phyloP scores from a whole-genome alignment of 2,113 vertebrate genomes.

The Chloropsis cyanopogon region DNA sequence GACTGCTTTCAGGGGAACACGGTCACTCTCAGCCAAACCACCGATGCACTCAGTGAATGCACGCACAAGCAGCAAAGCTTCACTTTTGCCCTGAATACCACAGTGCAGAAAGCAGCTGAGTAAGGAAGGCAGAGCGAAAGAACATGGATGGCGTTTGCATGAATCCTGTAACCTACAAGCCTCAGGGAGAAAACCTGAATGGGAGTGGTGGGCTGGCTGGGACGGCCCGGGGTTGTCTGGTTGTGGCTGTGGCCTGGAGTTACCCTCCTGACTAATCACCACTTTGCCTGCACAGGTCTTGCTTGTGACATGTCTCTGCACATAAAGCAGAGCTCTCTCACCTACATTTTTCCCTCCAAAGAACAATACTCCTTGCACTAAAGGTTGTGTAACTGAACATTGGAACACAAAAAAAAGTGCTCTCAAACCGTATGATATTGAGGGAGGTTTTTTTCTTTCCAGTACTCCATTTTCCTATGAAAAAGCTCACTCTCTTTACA shows the following conservation, averaged over 20 bases:
- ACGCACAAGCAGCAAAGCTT: neutral
- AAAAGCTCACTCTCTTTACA: neutral
- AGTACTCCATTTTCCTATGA: neutral
- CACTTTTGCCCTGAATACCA: neutral
- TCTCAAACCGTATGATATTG: neutral
- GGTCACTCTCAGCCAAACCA: neutral
- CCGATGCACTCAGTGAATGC: neutral
- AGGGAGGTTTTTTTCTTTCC: neutral
- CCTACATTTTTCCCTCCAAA: neutral
- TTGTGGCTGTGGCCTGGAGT: neutral
- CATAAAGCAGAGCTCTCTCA: neutral
- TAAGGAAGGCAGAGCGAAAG: neutral
- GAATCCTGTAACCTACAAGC: neutral
- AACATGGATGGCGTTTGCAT: neutral
- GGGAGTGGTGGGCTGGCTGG: neutral
- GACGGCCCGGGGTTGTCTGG: neutral
- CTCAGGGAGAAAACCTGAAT: neutral
- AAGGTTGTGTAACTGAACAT: neutral
- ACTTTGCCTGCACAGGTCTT: neutral
- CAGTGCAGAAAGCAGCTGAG: neutral
- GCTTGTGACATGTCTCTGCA: neutral
- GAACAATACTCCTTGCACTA: neutral
- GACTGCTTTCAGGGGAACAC: neutral
- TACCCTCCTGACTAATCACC: neutral
- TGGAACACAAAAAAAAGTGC: neutral